phyloP scores from a whole-genome alignment of 2,113 vertebrate genomes.

The Diadophis punctatus region DNA sequence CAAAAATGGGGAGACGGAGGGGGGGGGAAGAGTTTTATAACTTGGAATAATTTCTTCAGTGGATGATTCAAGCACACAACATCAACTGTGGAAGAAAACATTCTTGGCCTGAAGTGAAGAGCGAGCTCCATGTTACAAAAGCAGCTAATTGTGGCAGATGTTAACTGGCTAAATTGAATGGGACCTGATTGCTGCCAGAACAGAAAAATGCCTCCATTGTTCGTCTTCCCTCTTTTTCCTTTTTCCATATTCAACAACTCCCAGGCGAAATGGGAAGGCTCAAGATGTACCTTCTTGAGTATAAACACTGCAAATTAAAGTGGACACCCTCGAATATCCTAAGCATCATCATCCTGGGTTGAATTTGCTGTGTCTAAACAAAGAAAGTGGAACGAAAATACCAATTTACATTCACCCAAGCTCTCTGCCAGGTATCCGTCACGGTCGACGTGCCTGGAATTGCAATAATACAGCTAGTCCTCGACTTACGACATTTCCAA shows the following conservation, averaged over 20 bases:
- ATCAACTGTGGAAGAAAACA: neutral
- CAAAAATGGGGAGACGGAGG: too few relatives aligned
- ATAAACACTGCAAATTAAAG: neutral
- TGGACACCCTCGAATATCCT: too few relatives aligned
- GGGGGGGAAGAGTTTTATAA: neutral
- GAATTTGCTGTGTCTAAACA: too few relatives aligned
- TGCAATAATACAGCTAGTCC: too few relatives aligned
- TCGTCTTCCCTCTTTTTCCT: neutral
- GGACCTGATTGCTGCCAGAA: neutral
- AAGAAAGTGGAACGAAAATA: neutral
- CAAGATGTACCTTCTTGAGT: too few relatives aligned
- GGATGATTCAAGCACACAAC: neutral
- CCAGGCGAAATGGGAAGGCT: too few relatives aligned
- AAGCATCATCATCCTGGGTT: neutral
- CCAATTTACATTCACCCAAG: neutral
- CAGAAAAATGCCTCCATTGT: neutral
- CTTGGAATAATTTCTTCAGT: neutral
- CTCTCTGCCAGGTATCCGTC: neutral
- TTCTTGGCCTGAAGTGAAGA: neutral
- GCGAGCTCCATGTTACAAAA: neutral
- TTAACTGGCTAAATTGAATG: neutral
- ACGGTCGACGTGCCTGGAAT: neutral
- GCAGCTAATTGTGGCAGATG: neutral
- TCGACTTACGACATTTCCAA: too few relatives aligned
- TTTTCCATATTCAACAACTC: neutral